Evolutionary conservation across 2,888 invertebrate genomes (phyloP).

Genomic region (Ptychoptera contaminata): DNA sequence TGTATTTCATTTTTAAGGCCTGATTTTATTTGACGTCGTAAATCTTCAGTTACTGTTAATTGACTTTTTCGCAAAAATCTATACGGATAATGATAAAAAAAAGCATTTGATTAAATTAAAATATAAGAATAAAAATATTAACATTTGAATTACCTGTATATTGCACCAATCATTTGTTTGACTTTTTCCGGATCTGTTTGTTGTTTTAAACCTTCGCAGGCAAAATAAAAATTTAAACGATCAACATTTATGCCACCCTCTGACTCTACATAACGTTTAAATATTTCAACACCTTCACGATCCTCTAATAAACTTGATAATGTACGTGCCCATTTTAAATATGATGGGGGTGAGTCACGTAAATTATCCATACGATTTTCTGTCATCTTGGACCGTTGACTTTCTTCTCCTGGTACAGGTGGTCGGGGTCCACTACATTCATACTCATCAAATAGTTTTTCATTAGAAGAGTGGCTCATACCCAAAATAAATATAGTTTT

Average conservation of each 20-base stretch:
- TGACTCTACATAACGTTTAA: conserved; percentile 65
- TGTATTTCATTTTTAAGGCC: conserved; percentile 52
- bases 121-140: not conserved
- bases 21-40: conserved; percentile 61
- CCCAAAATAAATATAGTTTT: conserved; percentile 16
- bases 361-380: conserved; percentile 24
- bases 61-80: conserved; percentile 67
- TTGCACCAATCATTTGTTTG: conserved; percentile 63
- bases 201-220: conserved; percentile 74
- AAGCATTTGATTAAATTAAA: not conserved
- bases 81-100: conserved; percentile 12
- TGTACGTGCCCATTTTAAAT: conserved; percentile 78
- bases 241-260: conserved; percentile 66
- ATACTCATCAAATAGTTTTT: conserved; percentile 30
- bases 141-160: conserved; percentile 48
- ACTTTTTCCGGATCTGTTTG: conserved; percentile 56
- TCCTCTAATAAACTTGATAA: conserved; percentile 75
- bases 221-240: conserved; percentile 85
- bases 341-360: conserved; percentile 45
- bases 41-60: conserved; percentile 67
- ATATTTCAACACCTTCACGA: conserved; percentile 76
- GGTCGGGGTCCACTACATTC: conserved; percentile 50
- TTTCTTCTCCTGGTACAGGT: conserved; percentile 62
- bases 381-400: conserved; percentile 32
- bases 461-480: conserved; percentile 30